phyloP scores from a whole-genome alignment of 2,797 vertebrate species.

The Amphiprion clarkii region DNA sequence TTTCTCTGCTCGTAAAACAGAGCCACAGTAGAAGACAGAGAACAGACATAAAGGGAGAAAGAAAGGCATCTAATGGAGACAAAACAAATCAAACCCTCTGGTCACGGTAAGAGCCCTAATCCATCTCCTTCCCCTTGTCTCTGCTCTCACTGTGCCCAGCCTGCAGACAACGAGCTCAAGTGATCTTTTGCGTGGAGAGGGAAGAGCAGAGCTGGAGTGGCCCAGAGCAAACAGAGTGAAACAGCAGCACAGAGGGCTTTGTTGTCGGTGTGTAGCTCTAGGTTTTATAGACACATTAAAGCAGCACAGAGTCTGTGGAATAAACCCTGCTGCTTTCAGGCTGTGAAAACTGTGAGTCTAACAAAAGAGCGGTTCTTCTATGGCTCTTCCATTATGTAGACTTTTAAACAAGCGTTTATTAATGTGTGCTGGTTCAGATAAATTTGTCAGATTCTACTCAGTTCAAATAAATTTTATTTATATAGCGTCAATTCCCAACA shows the following conservation, averaged over 20 bases:
- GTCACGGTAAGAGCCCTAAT: constrained; percentile 37
- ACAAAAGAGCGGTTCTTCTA: constrained; percentile 20
- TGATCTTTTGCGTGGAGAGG: constrained; percentile 21
- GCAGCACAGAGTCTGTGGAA: constrained; percentile 25
- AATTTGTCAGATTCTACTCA: too few species aligned
- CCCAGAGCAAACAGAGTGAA: constrained; percentile 51
- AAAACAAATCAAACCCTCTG: constrained; percentile 48
- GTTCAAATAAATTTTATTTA: too few species aligned
- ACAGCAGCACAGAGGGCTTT: constrained; percentile 60
- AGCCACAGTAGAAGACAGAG: background rate
- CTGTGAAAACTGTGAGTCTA: background rate
- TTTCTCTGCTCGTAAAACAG: constrained; percentile 12
- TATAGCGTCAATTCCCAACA: too few species aligned
- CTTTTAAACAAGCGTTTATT: background rate
- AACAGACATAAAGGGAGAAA: constrained; percentile 26
- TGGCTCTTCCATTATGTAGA: background rate
- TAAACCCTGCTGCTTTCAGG: constrained; percentile 19
- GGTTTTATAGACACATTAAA: constrained; percentile 50
- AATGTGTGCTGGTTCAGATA: background rate
- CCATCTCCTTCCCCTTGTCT: constrained; percentile 20
- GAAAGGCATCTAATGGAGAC: constrained; percentile 26
- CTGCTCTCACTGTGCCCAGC: constrained; percentile 38
- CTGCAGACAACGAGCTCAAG: constrained; percentile 50
- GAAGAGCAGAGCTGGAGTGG: constrained; percentile 27
- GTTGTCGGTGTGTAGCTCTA: constrained; percentile 59